phyloP scores from a whole-genome alignment of 2,113 vertebrate species.

The Alaudala cheleensis region DNA sequence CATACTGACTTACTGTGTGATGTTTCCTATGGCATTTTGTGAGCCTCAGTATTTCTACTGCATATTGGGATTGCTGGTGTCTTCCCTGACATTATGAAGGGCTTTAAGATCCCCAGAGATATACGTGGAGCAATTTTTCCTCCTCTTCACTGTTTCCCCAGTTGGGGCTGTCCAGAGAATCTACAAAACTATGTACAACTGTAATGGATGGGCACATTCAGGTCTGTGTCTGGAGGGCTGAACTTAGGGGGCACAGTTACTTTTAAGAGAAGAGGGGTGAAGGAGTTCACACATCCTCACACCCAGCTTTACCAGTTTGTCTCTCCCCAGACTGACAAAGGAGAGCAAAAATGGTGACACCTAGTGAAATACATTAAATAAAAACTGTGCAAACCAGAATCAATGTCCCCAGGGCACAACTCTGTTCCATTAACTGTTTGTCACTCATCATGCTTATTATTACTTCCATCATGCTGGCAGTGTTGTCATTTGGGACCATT shows the following conservation, averaged over 20 bases:
- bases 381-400: not conserved
- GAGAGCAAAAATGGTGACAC: not conserved
- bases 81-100: not conserved
- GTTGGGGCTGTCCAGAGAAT: not conserved
- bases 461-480: not conserved
- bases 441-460: not conserved
- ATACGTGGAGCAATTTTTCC: rapidly evolving
- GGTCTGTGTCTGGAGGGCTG: not conserved
- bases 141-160: not conserved
- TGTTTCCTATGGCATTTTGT: not conserved
- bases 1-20: not conserved
- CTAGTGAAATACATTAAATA: not conserved
- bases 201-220: not conserved
- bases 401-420: not conserved
- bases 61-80: not conserved
- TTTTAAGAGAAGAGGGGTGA: not conserved
- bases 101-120: not conserved
- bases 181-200: not conserved
- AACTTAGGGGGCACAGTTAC: not conserved
- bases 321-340: not conserved
- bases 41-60: not conserved
- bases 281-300: not conserved
- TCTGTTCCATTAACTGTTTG: not conserved
- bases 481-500: not conserved
- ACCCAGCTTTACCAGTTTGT: not conserved